Percentiles rank a stretch among this genome's conserved stretches.
Conservation (phyloP, 2,113 vertebrate species). For the Antechinus flavipes region DNA sequence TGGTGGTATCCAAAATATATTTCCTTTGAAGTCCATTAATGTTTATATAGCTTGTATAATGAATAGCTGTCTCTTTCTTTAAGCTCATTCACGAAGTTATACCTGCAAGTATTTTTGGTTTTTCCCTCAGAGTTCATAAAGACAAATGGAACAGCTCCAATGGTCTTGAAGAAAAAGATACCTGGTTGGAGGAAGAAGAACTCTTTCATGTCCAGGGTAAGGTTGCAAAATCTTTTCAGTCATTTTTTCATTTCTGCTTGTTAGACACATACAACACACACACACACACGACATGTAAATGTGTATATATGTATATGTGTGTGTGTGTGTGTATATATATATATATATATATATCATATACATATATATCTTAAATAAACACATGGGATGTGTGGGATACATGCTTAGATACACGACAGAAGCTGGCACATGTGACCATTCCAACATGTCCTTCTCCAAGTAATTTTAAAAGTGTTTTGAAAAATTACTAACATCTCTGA, state of each 20-base stretch:
- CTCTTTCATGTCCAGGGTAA: constrained; percentile 82
- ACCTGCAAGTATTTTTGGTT: not conserved
- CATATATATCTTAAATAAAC: no score
- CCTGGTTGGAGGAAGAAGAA: constrained; percentile 85
- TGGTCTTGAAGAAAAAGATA: constrained; percentile 81
- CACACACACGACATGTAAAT: no score
- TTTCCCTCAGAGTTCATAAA: constrained; percentile 74
- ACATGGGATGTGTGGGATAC: not conserved
- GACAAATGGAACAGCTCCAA: constrained; percentile 63
- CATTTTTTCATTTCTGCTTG: not conserved
- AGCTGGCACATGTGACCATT: not conserved
- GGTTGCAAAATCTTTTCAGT: constrained; percentile 14
- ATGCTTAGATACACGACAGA: not conserved
- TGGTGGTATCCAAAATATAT: not conserved
- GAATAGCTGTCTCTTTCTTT: not conserved
- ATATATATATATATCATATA: no score
- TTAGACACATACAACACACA: no score
- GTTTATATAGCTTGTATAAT: not conserved
- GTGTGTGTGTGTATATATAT: no score
- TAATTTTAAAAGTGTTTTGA: not conserved
- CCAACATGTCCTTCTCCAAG: constrained; percentile 30
- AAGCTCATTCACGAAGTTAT: not conserved
- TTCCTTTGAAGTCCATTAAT: not conserved
- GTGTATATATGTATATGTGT: no score
- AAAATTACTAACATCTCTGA: constrained; percentile 4